Conservation (phyloP, 2,113 vertebrate species). For the Laterallus jamaicensis region DNA sequence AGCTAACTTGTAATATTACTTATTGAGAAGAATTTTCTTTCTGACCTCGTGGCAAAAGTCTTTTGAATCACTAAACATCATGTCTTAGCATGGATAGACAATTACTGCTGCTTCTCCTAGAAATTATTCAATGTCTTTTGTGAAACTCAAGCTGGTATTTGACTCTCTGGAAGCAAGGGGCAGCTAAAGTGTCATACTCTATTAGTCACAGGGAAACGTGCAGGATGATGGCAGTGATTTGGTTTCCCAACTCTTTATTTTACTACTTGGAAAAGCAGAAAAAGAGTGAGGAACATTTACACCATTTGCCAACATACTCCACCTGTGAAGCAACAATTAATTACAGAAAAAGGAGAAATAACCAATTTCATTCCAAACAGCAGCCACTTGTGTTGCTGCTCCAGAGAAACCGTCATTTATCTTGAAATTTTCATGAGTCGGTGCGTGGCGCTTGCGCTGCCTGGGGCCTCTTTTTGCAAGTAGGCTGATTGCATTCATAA, state of each 20-base stretch:
- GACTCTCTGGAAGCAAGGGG: background rate
- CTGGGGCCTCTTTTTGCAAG: slow-evolving; percentile 35
- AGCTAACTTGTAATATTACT: background rate
- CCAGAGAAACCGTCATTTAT: slow-evolving; percentile 39
- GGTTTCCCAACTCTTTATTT: background rate
- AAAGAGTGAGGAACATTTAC: background rate
- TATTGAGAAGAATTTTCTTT: background rate
- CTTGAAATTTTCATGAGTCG: slow-evolving; percentile 55
- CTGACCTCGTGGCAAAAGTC: background rate
- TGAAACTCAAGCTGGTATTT: slow-evolving; percentile 1
- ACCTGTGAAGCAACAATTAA: background rate
- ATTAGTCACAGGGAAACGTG: background rate
- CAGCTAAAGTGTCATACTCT: background rate
- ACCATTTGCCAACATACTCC: background rate
- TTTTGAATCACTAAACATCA: background rate
- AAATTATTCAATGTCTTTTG: background rate
- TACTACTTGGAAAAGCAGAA: background rate
- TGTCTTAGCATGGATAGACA: background rate
- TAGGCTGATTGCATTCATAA: background rate
- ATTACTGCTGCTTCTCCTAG: background rate
- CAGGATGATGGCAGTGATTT: background rate
- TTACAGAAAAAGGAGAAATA: slow-evolving; percentile 11
- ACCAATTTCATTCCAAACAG: background rate
- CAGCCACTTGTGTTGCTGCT: slow-evolving; percentile 4
- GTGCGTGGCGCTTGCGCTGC: slow-evolving; percentile 38